Percentiles rank a stretch among this genome's conserved stretches.
phyloP scores from a whole-genome alignment of 92 coral and sea anemone genomes.

The Porites lobata region DNA sequence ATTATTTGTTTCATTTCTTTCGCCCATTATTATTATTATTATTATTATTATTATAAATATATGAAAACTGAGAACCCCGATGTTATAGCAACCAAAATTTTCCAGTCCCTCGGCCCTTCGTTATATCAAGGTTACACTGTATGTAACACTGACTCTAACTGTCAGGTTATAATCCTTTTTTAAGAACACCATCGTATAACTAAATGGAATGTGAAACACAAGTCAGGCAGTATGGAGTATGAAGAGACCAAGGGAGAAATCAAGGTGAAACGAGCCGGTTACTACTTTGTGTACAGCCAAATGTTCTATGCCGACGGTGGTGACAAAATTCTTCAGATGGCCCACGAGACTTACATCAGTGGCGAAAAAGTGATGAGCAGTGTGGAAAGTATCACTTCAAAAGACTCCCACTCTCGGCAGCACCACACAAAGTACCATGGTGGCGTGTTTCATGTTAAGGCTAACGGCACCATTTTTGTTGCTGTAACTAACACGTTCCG shows the following conservation, averaged over 20 bases:
- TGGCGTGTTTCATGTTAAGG: slow-evolving; percentile 68
- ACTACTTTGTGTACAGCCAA: slow-evolving; percentile 83
- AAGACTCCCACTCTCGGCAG: slow-evolving; percentile 9
- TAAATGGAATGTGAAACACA: slow-evolving; percentile 52
- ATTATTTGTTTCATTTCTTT: too few relatives aligned
- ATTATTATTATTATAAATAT: too few relatives aligned
- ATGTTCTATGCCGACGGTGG: slow-evolving; percentile 73
- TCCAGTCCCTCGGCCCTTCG: too few relatives aligned
- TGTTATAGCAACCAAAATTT: too few relatives aligned
- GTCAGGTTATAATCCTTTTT: not conserved
- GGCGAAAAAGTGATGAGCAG: slow-evolving; percentile 56
- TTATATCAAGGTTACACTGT: too few relatives aligned
- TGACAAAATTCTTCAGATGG: slow-evolving; percentile 37
- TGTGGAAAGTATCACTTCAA: slow-evolving; percentile 52
- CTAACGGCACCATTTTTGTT: slow-evolving; percentile 72
- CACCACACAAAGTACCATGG: slow-evolving; percentile 79
- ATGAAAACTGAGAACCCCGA: too few relatives aligned
- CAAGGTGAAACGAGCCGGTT: slow-evolving; percentile 55
- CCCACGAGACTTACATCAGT: slow-evolving; percentile 68
- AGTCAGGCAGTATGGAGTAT: slow-evolving; percentile 76
- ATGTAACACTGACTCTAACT: too few relatives aligned
- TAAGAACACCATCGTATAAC: slow-evolving; percentile 16
- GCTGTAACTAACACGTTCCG: slow-evolving; percentile 50
- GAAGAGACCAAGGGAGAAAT: slow-evolving; percentile 58
- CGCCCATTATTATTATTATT: too few relatives aligned